phyloP scores from a whole-genome alignment of 2,797 vertebrate genomes.

The Macroramphosus scolopax region DNA sequence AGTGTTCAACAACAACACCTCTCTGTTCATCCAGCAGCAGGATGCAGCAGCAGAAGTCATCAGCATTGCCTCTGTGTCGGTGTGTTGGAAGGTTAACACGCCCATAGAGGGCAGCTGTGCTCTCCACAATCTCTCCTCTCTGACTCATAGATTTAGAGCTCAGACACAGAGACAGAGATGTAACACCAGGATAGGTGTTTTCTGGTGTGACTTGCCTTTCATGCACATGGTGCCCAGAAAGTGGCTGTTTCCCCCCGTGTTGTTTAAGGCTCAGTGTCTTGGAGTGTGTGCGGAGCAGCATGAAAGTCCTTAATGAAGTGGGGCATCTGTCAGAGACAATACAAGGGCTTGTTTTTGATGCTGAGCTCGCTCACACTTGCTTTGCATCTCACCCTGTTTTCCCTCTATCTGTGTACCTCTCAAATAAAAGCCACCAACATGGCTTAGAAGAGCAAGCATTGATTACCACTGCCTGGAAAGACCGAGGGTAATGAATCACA shows the following conservation, averaged over 20 bases:
- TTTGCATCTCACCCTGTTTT: slow-evolving; percentile 14
- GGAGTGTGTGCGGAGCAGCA: slow-evolving; percentile 27
- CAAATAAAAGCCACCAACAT: slow-evolving; percentile 13
- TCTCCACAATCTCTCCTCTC: slow-evolving; percentile 48
- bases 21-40: too few species aligned
- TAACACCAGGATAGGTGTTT: too few species aligned
- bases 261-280: slow-evolving; percentile 32
- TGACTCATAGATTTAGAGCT: slow-evolving; percentile 17
- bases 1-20: too few species aligned
- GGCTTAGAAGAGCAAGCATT: slow-evolving; percentile 18
- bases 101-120: slow-evolving; percentile 79
- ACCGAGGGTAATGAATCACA: slow-evolving; percentile 30
- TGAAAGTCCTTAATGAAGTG: slow-evolving; percentile 37
- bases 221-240: slow-evolving; percentile 14
- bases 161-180: too few species aligned
- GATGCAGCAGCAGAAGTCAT: slow-evolving; percentile 30
- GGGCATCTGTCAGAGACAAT: too few species aligned
- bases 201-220: too few species aligned
- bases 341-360: slow-evolving; percentile 32
- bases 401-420: slow-evolving; percentile 23
- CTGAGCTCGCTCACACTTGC: too few species aligned
- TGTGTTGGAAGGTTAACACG: slow-evolving; percentile 37
- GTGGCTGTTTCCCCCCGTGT: slow-evolving; percentile 22
- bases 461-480: slow-evolving; percentile 36
- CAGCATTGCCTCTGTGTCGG: slow-evolving; percentile 1